Conservation (phyloP, 1,140 invertebrate species). For the Teleogryllus occipitalis region DNA sequence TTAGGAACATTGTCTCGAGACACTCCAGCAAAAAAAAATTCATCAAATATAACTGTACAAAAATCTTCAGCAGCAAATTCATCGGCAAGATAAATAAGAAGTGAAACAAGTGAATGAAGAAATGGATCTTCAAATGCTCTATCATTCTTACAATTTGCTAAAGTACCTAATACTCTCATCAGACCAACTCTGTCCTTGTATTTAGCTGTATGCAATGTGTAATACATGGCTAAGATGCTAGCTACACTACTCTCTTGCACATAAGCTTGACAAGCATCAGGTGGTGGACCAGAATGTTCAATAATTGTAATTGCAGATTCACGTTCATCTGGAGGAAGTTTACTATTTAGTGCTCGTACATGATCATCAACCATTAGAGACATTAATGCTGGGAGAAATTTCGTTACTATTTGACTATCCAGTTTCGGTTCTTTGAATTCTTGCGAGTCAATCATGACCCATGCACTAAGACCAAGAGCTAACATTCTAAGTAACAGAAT, state of each 20-base stretch:
- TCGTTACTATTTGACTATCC: slow-evolving; percentile 86
- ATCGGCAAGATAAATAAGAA: slow-evolving; percentile 80
- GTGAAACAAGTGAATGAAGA: slow-evolving; percentile 80
- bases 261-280: slow-evolving; percentile 86
- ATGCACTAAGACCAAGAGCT: slow-evolving; percentile 83
- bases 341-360: slow-evolving; percentile 75
- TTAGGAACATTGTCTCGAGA: slow-evolving; percentile 85
- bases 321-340: slow-evolving; percentile 86
- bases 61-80: slow-evolving; percentile 92
- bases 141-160: slow-evolving; percentile 85
- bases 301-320: slow-evolving; percentile 87
- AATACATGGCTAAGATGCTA: slow-evolving; percentile 90
- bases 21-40: slow-evolving; percentile 87
- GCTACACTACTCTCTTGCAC: slow-evolving; percentile 84
- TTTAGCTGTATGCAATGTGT: slow-evolving; percentile 78
- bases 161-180: slow-evolving; percentile 75
- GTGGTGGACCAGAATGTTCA: slow-evolving; percentile 85
- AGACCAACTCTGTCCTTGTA: slow-evolving; percentile 75
- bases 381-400: slow-evolving; percentile 90
- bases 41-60: slow-evolving; percentile 91
- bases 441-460: slow-evolving; percentile 94
- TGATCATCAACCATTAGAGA: slow-evolving; percentile 96
- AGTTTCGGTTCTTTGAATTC: slow-evolving; percentile 93
- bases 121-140: slow-evolving; percentile 92
- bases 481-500: slow-evolving; percentile 89